phyloP scores from a whole-genome alignment of 2,797 vertebrate species.

The Ceryle rudis region DNA sequence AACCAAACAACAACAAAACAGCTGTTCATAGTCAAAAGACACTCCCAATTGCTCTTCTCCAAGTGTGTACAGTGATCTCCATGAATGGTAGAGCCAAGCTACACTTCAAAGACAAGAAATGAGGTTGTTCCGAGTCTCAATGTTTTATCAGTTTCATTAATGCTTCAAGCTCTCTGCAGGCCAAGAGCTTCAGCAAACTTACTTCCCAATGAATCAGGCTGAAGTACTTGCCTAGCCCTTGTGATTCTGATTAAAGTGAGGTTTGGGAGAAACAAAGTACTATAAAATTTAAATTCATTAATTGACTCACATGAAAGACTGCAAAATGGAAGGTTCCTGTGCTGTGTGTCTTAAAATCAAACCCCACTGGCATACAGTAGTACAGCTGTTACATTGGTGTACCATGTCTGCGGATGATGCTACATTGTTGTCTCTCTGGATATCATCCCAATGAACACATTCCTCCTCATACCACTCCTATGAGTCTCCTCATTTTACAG shows the following conservation, averaged over 20 bases:
- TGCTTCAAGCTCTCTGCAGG: background rate
- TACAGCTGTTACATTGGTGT: background rate
- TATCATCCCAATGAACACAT: background rate
- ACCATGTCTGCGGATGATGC: background rate
- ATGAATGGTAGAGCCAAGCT: background rate
- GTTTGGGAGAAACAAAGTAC: background rate
- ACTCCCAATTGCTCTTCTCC: background rate
- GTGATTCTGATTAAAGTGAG: background rate
- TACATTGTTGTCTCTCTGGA: background rate
- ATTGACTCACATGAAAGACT: background rate
- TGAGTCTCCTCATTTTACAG: background rate
- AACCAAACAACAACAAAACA: background rate
- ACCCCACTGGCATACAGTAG: background rate
- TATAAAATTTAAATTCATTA: slow-evolving; percentile 9
- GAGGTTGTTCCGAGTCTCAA: background rate
- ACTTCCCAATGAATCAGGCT: background rate
- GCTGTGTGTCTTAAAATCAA: background rate
- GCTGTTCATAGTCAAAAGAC: background rate
- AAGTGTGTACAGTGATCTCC: background rate
- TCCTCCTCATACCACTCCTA: background rate
- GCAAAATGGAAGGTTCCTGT: background rate
- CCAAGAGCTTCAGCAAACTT: background rate
- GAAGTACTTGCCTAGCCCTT: background rate
- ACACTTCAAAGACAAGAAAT: background rate
- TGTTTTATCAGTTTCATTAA: background rate